These are phyloP conservation scores for Clarias fuscus DNA, from an alignment of 2,797 vertebrate species.

Conservation along the genomic window DNA sequence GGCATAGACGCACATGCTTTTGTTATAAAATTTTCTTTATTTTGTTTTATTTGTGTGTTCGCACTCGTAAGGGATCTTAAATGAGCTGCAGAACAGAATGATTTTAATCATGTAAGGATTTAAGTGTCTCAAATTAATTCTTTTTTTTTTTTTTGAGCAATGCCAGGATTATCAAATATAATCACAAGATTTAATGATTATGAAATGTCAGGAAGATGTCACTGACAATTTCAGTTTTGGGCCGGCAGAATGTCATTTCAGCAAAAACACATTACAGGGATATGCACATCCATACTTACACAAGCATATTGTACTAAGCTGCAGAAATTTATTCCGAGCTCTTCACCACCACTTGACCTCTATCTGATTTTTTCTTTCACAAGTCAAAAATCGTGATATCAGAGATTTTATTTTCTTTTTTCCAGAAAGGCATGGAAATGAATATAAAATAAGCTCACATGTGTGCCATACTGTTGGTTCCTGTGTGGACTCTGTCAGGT, in stretches of 20 bases:
- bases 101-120: constrained; percentile 77
- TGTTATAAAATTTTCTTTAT: neutral
- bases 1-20: constrained; percentile 9
- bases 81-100: constrained; percentile 64
- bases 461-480: constrained; percentile 48
- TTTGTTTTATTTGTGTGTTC: neutral
- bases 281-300: constrained; percentile 30
- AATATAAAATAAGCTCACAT: constrained; percentile 42
- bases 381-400: neutral
- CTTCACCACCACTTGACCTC: constrained; percentile 29
- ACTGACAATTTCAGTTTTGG: constrained; percentile 71
- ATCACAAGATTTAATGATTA: constrained; percentile 78
- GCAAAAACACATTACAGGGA: constrained; percentile 56
- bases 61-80: constrained; percentile 48
- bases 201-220: constrained; percentile 78
- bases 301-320: constrained; percentile 27
- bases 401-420: constrained; percentile 37
- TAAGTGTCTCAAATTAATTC: constrained; percentile 74
- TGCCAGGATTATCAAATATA: constrained; percentile 69
- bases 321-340: constrained; percentile 15
- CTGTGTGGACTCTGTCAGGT: constrained; percentile 65
- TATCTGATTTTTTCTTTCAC: constrained; percentile 20
- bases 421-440: constrained; percentile 58
- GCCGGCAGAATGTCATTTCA: constrained; percentile 73
- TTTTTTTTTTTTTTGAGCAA: constrained; percentile 66